Evolutionary conservation across 2,113 vertebrate genomes (phyloP), one percentile per base, ranked within the genome.

Genomic region (Oryzias celebensis): DNA sequence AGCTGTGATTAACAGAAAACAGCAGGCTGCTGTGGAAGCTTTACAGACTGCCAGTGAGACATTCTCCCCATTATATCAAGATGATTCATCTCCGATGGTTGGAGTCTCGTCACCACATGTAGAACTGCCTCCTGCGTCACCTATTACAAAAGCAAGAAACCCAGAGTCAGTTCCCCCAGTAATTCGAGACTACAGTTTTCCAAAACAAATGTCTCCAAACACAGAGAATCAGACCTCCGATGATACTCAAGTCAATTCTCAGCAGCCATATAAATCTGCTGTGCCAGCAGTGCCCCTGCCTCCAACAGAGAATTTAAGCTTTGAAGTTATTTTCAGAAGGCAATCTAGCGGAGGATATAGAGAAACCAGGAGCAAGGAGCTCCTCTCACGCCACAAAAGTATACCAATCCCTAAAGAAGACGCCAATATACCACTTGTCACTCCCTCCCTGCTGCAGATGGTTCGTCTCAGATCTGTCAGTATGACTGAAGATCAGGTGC

Each of bases 361-460:
- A 62, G 90, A 92, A 14, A 48, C 50, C 57, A 80, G 65, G 63
- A 82, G 48, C 81, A 96, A 94, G 81, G 95, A 96, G 67, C 71
- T 81, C 0, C 84, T 64, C 16, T 75, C 75, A 0, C 81, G 90
- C 26, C 88, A 91, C 78, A 96, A 93, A 85, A 90, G 90, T 55
- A 22, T 65, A 24, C 85, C 92, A 0, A 69, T 67, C 70, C 82
- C 93, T 64, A 94, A 93, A 85, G 96, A 98, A 65, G 95, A 98
- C 1, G 93, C 93, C 3, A 93, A 91, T 69, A 88, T 93, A 53
- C 97, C 96, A 45, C 93, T 98, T 5, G 96, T 98, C 66, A 97
- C 97, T 0, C 95, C 97, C 1, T 98, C 96, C 0, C 87, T 98
- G 66, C 92, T 99, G 81, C 96, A 99, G 85, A 98, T 96, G 95